These are phyloP conservation scores for Odiellus spinosus DNA, from an alignment of 2,888 invertebrate genomes.

Conservation along the genomic window DNA sequence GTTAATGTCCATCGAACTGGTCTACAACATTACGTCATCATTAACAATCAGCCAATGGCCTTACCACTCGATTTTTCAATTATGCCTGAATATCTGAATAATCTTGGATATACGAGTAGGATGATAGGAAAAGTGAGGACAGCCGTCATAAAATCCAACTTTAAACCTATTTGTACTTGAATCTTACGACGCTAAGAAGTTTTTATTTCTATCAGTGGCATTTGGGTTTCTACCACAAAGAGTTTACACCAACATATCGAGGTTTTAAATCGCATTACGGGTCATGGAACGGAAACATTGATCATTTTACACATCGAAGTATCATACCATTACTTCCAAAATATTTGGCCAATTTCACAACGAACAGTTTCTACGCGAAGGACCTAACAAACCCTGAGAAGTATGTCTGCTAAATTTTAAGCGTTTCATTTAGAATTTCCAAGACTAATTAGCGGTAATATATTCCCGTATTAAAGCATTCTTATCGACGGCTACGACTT, in stretches of 20 bases:
- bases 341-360: too few species aligned
- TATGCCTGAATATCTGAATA: constrained; percentile 61
- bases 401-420: too few species aligned
- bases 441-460: too few species aligned
- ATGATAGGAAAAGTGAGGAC: constrained; percentile 52
- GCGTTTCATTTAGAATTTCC: too few species aligned
- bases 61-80: constrained; percentile 61
- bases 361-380: too few species aligned
- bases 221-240: constrained; percentile 55
- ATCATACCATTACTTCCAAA: too few species aligned
- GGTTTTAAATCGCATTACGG: constrained; percentile 71
- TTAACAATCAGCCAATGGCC: constrained; percentile 33
- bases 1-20: constrained; percentile 72
- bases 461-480: too few species aligned
- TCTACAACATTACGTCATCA: constrained; percentile 11
- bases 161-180: too few species aligned
- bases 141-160: too few species aligned
- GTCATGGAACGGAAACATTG: constrained; percentile 74
- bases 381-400: too few species aligned
- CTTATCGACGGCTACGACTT: too few species aligned
- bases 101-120: constrained; percentile 61
- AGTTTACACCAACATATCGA: constrained; percentile 54
- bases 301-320: constrained; percentile 60
- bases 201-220: constrained; percentile 41
- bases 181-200: neutral